Base-by-base conservation (phyloP, 2,113 vertebrate genomes). In the Seriola dumerili region DNA sequence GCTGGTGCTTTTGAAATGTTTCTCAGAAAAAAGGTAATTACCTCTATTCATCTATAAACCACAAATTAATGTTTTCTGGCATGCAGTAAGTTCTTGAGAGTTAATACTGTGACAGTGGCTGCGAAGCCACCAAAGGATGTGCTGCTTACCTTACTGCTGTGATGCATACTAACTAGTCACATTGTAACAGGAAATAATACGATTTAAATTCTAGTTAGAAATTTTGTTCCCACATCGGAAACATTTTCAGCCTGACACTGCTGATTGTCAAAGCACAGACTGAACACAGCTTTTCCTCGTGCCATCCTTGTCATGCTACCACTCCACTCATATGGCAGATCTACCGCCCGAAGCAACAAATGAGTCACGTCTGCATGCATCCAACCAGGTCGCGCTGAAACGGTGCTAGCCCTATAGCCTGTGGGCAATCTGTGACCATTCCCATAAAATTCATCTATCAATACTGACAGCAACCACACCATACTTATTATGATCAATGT, bases 291-390 rank as follows among this genome's bases (percentile, higher is more conserved):
- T 46, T 68, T 68, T 86, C 68, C 72, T 64, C 13, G 32, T 84
- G 73, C 74, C 52, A 54, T 46, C 85, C 72, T 84, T 80, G 85
- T 86, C 88, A 83, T 81, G 71, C 88, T 54, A 58, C 74, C 74
- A 78, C 81, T 79, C 81, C 59, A 67, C 77, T 85, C 74, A 17
- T 74, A 69, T 64, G 84, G 78, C 76, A 85, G 88, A 89, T 88
- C 75, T 42, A 70, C 34, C 6, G 71, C 91, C 88, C 3, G 16
- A 36, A 87, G 91, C 89, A 73, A 78, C 74, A 82, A 88, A 91
- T 92, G 91, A 92, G 86, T 92, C 91, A 91, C 63, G 71, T 80
- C 74, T 83, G 66, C 84, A 80, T 75, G 86, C 79, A 71, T 88
- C 84, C 90, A 87, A 83, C 89, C 76, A 75, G 86, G 88, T 83